These are phyloP conservation scores for Tapera naevia DNA, from an alignment of 2,797 vertebrate species.

Conservation along the genomic window DNA sequence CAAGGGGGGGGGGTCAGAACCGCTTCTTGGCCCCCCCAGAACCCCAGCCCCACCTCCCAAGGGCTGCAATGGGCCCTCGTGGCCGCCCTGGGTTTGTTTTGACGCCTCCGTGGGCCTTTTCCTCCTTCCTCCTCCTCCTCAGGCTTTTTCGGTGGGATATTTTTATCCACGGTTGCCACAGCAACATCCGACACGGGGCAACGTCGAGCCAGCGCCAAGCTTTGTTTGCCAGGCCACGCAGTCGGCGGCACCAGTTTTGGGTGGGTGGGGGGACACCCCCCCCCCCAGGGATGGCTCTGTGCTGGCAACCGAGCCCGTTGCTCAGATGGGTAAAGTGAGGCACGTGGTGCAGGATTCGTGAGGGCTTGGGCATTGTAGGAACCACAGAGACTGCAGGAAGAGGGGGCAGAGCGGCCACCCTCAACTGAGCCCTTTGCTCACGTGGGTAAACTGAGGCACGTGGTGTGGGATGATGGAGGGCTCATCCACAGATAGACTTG, in stretches of 20 bases:
- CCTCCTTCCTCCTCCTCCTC: background rate
- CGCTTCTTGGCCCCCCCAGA: rapidly evolving
- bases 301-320: background rate
- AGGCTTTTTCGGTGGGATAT: conserved; percentile 43
- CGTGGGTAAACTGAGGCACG: too few species aligned
- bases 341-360: background rate
- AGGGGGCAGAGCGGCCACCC: background rate
- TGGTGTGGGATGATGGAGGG: too few species aligned
- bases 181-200: conserved; percentile 56
- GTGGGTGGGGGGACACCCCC: too few species aligned
- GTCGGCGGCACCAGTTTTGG: background rate
- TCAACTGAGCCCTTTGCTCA: too few species aligned
- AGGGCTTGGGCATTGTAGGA: background rate
- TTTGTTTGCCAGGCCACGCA: background rate
- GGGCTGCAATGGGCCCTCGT: background rate
- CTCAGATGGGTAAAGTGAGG: background rate
- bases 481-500: too few species aligned
- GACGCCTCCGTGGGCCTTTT: conserved; percentile 47
- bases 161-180: conserved; percentile 76
- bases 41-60: background rate
- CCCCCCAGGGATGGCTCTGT: background rate
- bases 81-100: conserved; percentile 66
- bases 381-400: background rate
- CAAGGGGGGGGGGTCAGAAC: background rate
- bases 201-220: background rate